Evolutionary conservation across 2,888 invertebrate genomes (phyloP), one percentile per base, ranked within the genome.

Genomic region (Cyaniris semiargus): DNA sequence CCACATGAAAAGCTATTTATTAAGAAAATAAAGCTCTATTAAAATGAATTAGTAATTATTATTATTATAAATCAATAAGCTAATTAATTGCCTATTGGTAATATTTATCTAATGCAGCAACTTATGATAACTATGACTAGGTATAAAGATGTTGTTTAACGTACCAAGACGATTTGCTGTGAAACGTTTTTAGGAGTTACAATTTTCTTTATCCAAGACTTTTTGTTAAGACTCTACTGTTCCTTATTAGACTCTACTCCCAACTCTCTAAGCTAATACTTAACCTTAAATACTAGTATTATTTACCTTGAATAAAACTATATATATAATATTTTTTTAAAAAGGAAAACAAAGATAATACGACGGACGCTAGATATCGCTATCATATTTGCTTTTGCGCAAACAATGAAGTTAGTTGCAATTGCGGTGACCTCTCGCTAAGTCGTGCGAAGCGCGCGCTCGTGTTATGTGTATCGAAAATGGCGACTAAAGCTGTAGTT

Each of bases 321-420:
- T 53, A 18, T 53, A 48, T n/a, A n/a, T n/a, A n/a, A n/a, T n/a
- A n/a, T n/a, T 53, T 53, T 18, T 5, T 5, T 5, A 18, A 53
- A 53, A 53, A 18, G 18, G 53, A 53, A 53, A 60, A 31, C 27
- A 66, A 66, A 15, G 66, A 66, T 66, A 31, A 66, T 66, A 15
- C 23, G 23, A 60, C 60, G 60, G 60, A 66, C 66, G 66, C 27
- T 18, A 31, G 31, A 66, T 66, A 66, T 66, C 66, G 18, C 66
- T 27, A 66, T 66, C 27, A 18, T 18, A 66, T 8, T 38, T n/a
- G n/a, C n/a, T 10, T 66, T 66, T 15, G 27, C 70, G n/a, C 71
- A 71, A 71, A 71, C 21, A 71, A 71, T 71, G 80, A 81, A 81
- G 81, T 83, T 86, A 90, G 90, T 90, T 83, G 86, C 85, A 83